Conservation (phyloP, 2,113 vertebrate genomes). For the Lagopus muta region DNA sequence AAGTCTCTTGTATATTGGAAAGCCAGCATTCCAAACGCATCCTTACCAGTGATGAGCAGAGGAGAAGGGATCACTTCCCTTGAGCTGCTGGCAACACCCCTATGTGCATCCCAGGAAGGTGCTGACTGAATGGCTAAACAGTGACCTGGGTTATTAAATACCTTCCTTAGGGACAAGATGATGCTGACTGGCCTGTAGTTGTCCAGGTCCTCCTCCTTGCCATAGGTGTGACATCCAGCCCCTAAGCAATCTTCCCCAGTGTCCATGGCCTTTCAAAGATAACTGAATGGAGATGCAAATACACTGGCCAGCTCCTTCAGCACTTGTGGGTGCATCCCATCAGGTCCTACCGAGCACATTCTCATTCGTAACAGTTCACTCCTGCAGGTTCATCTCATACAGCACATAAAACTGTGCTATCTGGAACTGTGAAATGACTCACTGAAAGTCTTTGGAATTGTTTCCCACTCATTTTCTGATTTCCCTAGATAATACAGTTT, state of each 20-base stretch:
- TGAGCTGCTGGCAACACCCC: background rate
- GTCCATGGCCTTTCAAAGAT: background rate
- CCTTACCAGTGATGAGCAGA: background rate
- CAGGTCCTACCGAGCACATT: background rate
- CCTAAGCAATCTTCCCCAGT: background rate
- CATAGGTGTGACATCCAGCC: rapidly evolving
- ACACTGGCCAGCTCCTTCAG: background rate
- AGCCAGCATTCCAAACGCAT: background rate
- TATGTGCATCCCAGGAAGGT: background rate
- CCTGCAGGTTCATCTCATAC: background rate
- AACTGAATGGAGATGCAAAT: background rate
- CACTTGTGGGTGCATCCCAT: background rate
- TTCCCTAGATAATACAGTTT: background rate
- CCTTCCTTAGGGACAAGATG: background rate
- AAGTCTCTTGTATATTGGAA: background rate
- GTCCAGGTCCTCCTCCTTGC: background rate
- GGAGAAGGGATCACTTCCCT: background rate
- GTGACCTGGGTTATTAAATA: rapidly evolving
- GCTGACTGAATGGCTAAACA: background rate
- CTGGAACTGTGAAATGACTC: no score
- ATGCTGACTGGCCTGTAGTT: background rate
- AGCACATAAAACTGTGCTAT: background rate
- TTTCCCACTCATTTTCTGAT: background rate
- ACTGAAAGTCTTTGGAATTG: background rate
- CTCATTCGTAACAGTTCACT: background rate